Percentiles rank a stretch among this genome's conserved stretches.
Conservation (phyloP, 2,888 invertebrate species). For the Cataglyphis albicans region DNA sequence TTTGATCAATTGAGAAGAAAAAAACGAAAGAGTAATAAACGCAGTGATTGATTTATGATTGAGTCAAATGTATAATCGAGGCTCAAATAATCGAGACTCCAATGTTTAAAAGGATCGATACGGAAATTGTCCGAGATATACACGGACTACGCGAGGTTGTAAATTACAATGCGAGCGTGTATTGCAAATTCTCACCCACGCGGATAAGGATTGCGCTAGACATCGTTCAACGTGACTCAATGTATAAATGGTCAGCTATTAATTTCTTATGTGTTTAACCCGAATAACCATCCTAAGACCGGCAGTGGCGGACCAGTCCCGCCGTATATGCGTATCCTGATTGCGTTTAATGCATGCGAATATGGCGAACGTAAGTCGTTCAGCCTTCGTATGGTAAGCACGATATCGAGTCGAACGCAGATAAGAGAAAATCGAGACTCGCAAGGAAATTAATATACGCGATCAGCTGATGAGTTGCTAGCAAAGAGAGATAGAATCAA, state of each 20-base stretch:
- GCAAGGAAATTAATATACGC: conserved; percentile 18
- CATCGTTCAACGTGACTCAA: conserved; percentile 69
- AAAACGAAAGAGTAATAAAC: neutral
- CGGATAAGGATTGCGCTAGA: conserved; percentile 43
- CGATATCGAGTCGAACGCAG: neutral
- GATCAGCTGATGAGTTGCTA: conserved; percentile 34
- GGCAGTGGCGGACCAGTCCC: neutral
- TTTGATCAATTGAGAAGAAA: neutral
- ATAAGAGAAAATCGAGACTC: conserved; percentile 26
- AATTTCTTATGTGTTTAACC: conserved; percentile 76
- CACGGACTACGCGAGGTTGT: neutral
- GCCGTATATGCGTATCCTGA: conserved; percentile 12
- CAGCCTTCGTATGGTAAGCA: neutral
- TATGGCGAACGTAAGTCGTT: conserved; percentile 6
- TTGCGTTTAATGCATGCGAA: conserved; percentile 14
- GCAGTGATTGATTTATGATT: neutral
- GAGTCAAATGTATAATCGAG: neutral
- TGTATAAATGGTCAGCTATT: conserved; percentile 75
- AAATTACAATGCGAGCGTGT: neutral
- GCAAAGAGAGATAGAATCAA: neutral
- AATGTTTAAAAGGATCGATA: neutral
- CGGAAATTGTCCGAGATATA: neutral
- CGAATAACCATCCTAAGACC: conserved; percentile 75
- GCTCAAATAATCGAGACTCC: conserved; percentile 1
- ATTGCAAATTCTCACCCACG: conserved; percentile 34